Percentiles rank a stretch among this genome's conserved stretches.
These are phyloP conservation scores for Clivina fossor DNA, from an alignment of 2,888 invertebrate species.

Conservation along the genomic window DNA sequence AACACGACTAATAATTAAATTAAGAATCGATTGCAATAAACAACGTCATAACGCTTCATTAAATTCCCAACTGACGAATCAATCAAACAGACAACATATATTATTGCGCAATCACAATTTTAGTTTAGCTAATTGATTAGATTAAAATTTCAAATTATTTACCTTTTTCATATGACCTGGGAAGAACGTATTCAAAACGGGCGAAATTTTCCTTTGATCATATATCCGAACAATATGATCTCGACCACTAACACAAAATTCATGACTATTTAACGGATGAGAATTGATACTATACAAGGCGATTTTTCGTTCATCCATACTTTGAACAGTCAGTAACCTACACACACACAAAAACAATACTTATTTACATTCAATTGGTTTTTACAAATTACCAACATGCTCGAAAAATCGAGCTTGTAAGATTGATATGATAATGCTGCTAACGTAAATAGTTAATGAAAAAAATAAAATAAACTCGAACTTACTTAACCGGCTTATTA, in stretches of 20 bases:
- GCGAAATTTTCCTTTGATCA: conserved; percentile 63
- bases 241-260: conserved; percentile 83
- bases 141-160: neutral
- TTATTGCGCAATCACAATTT: neutral
- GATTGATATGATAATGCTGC: too few species aligned
- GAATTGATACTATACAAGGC: conserved; percentile 86
- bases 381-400: conserved; percentile 6
- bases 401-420: neutral
- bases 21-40: too few species aligned
- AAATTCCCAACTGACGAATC: too few species aligned
- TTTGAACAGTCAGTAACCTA: conserved; percentile 62
- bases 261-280: conserved; percentile 74
- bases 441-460: too few species aligned
- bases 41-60: too few species aligned
- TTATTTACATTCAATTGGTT: conserved; percentile 2
- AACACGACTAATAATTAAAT: too few species aligned
- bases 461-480: conserved; percentile 35
- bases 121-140: neutral
- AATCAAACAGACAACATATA: neutral
- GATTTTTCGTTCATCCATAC: conserved; percentile 61
- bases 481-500: conserved; percentile 64
- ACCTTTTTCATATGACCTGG: conserved; percentile 27
- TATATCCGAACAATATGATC: conserved; percentile 78
- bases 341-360: conserved; percentile 35
- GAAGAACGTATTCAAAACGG: conserved; percentile 25